phyloP scores from a whole-genome alignment of 2,113 vertebrate species.

The Melospiza melodia region DNA sequence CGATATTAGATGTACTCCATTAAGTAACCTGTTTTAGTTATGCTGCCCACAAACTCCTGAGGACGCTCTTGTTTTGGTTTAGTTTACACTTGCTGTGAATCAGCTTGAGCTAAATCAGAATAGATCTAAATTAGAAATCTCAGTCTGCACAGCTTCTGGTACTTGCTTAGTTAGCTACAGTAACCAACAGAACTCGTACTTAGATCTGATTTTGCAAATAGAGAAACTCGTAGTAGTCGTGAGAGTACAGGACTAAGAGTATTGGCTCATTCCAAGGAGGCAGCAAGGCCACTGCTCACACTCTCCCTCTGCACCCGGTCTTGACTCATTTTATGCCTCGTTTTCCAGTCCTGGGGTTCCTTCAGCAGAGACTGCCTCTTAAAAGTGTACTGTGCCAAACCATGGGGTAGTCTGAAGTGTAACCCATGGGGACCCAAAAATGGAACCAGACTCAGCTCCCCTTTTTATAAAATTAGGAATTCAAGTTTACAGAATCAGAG shows the following conservation, averaged over 20 bases:
- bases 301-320: background rate
- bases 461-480: constrained; percentile 52
- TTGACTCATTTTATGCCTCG: background rate
- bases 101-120: constrained; percentile 8
- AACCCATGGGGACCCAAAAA: background rate
- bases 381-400: constrained; percentile 58
- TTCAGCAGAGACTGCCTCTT: constrained; percentile 58
- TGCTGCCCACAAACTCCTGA: background rate
- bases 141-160: background rate
- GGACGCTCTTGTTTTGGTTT: background rate
- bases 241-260: background rate
- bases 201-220: background rate
- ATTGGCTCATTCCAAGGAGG: background rate
- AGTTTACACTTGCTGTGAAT: constrained; percentile 28
- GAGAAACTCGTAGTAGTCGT: background rate
- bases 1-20: background rate
- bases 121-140: background rate
- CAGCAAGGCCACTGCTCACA: background rate
- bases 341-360: constrained; percentile 16
- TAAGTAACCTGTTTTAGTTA: background rate
- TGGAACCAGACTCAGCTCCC: background rate
- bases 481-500: constrained; percentile 51
- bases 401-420: background rate
- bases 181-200: background rate
- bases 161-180: constrained; percentile 15